Evolutionary conservation across 2,797 vertebrate genomes (phyloP).

Genomic region (Cirrhinus molitorella): DNA sequence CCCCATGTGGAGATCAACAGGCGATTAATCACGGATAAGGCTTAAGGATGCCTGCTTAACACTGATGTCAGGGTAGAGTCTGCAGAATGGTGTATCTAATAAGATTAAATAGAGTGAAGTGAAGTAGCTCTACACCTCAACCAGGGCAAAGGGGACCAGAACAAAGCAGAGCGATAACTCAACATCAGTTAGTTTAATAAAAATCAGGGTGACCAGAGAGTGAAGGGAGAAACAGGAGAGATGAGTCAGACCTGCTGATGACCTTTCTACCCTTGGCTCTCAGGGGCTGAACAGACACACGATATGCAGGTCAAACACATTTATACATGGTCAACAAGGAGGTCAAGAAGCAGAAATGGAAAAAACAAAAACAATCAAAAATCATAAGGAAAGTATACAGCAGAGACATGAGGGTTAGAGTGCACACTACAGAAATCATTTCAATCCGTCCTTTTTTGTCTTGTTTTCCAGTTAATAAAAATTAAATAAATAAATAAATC

Average conservation of each 20-base stretch:
- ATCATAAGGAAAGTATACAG: constrained; percentile 6
- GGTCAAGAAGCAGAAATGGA: constrained; percentile 42
- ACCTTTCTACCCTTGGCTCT: constrained; percentile 35
- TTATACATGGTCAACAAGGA: constrained; percentile 52
- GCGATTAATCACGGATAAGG: constrained; percentile 71
- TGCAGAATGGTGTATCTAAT: constrained; percentile 58
- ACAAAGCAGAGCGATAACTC: constrained; percentile 3
- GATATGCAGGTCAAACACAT: constrained; percentile 58
- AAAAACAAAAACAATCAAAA: background rate
- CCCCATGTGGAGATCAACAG: constrained; percentile 52
- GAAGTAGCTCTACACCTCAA: constrained; percentile 28
- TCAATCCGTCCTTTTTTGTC: background rate
- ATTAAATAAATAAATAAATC: too few species aligned
- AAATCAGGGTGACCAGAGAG: background rate
- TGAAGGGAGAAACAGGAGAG: constrained; percentile 50
- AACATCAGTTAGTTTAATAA: constrained; percentile 12
- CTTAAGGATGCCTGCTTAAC: constrained; percentile 64
- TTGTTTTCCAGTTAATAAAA: background rate
- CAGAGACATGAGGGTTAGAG: background rate
- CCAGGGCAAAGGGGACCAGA: background rate
- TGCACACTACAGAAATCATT: background rate
- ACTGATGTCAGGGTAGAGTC: constrained; percentile 70
- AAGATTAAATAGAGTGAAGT: constrained; percentile 45
- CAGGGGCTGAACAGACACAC: constrained; percentile 33
- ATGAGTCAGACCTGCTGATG: constrained; percentile 56